A percentile compares a stretch with the other conserved stretches of the same genome.
Conservation (phyloP, 2,113 vertebrate species). For the Silurus meridionalis region DNA sequence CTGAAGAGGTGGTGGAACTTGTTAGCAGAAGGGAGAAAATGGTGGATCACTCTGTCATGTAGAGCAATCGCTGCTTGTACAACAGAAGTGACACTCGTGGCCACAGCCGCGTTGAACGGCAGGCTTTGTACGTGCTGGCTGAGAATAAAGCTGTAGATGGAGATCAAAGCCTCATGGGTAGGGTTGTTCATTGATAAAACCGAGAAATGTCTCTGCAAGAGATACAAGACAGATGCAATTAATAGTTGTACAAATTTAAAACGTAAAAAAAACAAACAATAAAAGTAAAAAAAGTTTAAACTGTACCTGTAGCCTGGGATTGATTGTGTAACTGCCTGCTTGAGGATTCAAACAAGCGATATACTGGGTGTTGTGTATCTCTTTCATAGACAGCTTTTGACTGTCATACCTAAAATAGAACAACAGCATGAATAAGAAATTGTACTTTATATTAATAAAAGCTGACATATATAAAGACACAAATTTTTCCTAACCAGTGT, state of each 20-base stretch:
- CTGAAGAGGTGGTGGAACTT: conserved; percentile 82
- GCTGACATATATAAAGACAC: background rate
- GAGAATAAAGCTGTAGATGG: conserved; percentile 77
- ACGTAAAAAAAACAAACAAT: background rate
- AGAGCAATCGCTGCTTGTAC: conserved; percentile 71
- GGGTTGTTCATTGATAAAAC: conserved; percentile 80
- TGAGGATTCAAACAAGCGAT: conserved; percentile 80
- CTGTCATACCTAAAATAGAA: conserved; percentile 72
- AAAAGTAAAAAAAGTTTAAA: conserved; percentile 25
- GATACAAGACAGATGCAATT: background rate
- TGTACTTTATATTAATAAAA: background rate
- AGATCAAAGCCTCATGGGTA: conserved; percentile 67
- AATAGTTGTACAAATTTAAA: no score
- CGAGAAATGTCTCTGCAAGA: conserved; percentile 78
- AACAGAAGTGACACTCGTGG: conserved; percentile 59
- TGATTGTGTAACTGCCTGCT: conserved; percentile 79
- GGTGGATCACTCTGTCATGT: conserved; percentile 72
- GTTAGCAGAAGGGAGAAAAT: conserved; percentile 73
- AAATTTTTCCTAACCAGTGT: conserved; percentile 69
- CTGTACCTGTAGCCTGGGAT: conserved; percentile 79
- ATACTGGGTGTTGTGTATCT: conserved; percentile 79
- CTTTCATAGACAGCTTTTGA: conserved; percentile 77
- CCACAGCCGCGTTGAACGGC: conserved; percentile 63
- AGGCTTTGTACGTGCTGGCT: conserved; percentile 70
- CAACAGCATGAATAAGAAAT: background rate